These are phyloP conservation scores for Champsocephalus gunnari DNA, from an alignment of 2,797 vertebrate genomes.

Conservation along the genomic window DNA sequence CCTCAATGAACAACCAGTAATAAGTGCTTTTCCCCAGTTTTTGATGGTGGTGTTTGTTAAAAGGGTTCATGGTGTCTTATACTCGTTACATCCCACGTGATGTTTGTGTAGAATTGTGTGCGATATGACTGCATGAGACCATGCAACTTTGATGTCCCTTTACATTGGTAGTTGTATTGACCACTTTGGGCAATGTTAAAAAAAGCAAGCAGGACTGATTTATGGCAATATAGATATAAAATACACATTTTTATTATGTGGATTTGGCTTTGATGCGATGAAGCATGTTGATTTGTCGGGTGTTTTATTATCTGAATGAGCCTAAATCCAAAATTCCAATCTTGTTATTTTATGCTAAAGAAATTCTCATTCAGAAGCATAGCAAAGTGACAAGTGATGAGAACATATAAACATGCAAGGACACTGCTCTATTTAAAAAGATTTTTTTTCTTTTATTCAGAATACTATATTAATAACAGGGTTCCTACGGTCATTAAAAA, in stretches of 20 bases:
- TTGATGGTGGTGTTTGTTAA: conserved; percentile 10
- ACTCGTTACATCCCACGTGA: background rate
- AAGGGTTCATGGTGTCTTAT: background rate
- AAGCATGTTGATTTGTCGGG: background rate
- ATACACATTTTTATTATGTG: background rate
- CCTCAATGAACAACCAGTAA: conserved; percentile 49
- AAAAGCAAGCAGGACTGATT: background rate
- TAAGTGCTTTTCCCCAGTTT: conserved; percentile 26
- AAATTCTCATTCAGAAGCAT: background rate
- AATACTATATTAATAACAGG: background rate
- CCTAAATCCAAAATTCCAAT: background rate
- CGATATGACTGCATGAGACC: background rate
- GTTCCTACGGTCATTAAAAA: too few species aligned
- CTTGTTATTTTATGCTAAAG: background rate
- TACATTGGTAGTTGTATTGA: background rate
- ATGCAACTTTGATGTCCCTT: background rate
- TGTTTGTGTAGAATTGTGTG: background rate
- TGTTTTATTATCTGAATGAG: background rate
- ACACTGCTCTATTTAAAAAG: background rate
- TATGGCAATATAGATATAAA: background rate
- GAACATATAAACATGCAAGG: background rate
- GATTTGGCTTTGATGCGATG: conserved; percentile 4
- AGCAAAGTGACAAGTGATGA: background rate
- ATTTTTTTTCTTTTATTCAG: conserved; percentile 17
- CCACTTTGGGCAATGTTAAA: background rate